Base-by-base conservation (phyloP, 2,113 vertebrate species). In the Ifrita kowaldi region DNA sequence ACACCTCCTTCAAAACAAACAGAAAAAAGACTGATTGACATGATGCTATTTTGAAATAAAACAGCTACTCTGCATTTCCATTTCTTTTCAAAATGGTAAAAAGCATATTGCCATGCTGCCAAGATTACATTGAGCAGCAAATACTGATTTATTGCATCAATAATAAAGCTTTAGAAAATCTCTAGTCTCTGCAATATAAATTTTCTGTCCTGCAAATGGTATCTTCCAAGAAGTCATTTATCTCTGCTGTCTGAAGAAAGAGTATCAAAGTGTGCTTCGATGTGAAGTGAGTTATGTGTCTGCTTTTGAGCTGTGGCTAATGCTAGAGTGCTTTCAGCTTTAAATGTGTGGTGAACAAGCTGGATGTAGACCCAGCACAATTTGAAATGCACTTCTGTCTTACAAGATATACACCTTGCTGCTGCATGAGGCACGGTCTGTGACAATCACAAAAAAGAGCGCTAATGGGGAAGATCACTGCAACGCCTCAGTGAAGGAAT, bases 141-240 rank as follows among this genome's bases (percentile, higher is more conserved):
- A 93, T 39, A 60, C 78, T 93, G 91, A 95, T 93, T 93, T 85
- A 88, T 52, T 88, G 82, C 82, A 84, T 87, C 59, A 86, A 67
- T 93, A 95, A 92, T 86, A 90, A 90, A 90, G 63, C 41, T 88
- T 79, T 80, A 81, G 75, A 94, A 93, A 93, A 74, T 22, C 76
- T 74, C 71, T 39, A 18, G 55, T 80, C 50, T 70, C 68, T 83
- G 32, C 79, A 84, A 70, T 53, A 90, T 84, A 86, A 85, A 85
- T 80, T 59, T 93, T 83, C 59, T 67, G 63, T 77, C 75, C 82
- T 67, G 73, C 63, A 93, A 60, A 67, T 67, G 35, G 26, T 67
- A 13, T 27, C 89, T 93, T 80, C 75, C 78, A 85, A 69, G 63
- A 91, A 90, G 82, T 63, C 46, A 39, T 96, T 93, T 88, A 55